Base-by-base conservation (phyloP, 2,888 invertebrate species). In the Clivina fossor region DNA sequence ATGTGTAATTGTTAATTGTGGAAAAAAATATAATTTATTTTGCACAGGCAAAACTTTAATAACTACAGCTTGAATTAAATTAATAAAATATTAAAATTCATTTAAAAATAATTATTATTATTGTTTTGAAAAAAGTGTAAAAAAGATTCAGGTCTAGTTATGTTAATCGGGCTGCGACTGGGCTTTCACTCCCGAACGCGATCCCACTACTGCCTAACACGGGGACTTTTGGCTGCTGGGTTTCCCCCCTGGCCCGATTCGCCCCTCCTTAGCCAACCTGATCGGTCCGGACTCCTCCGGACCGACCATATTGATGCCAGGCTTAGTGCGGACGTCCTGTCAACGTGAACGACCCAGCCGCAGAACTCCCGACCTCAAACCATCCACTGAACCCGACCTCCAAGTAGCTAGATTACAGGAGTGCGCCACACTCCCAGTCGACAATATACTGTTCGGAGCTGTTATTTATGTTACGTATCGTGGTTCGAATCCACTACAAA, bases 171-270 rank as follows among this genome's bases (percentile, higher is more conserved):
- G 53, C 41, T 53, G 33, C 43, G 33, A 43, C 16, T 13, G 43
- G 16, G 43, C 22, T 3, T 15, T 44, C 30, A 53, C 92, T 94
- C 93, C 90, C 89, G 85, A 90, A 86, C 90, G 93, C 93, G 87
- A 90, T 91, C 93, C 93, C 91, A 89, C 92, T 93, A 94, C 93
- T 93, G 93, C 90, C 82, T 86, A 83, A 91, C 93, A 90, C 91
- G 93, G 92, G 85, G 89, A 90, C 92, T 95, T 93, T 94, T 93
- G 93, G 92, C 93, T 95, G 94, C 93, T 94, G 90, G 86, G 91
- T 93, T 91, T 88, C 93, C 91, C 90, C 90, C 87, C 94, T 94
- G 92, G 90, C 93, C 94, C 94, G 89, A 82, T 94, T 80, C 93
- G 88, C 89, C 90, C 86, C 92, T 93, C 94, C 85, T 94, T 93